Base-by-base conservation (phyloP, 2,888 invertebrate species). In the Cephalotes varians region DNA sequence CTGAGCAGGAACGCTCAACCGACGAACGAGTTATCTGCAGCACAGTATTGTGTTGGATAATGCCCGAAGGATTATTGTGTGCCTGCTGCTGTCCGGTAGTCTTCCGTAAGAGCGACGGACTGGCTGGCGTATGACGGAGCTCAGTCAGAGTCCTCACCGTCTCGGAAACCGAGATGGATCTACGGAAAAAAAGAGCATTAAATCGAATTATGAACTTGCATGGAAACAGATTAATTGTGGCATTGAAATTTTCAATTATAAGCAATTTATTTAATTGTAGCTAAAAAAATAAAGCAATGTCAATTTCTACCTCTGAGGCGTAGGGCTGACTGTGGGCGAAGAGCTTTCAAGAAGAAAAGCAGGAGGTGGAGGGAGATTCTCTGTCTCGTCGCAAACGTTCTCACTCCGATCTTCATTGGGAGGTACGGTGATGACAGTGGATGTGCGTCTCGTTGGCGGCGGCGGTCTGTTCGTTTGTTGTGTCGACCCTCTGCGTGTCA, bases 91-190 rank as follows among this genome's bases (percentile, higher is more conserved):
- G 91, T 4, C 87, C 88, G 4, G 90, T 88, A 12, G 91, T 86
- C 73, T 94, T 94, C 9, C 97, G 96, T 37, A 97, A 95, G 6
- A 97, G 96, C 87, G 97, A 97, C 5, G 98, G 98, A 88, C 98
- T 98, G 2, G 98, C 98, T 0, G 98, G 98, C 91, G 97, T 98
- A 95, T 98, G 98, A 91, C 97, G 97, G 85, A 98, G 95, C 92
- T 98, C 98, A 0, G 98, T 98, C 81, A 98, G 95, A 58, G 97
- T 98, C 93, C 98, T 97, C 9, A 98, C 97, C 0, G 98, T 98
- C 94, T 98, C 98, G 0, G 98, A 98, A 25, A 98, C 98, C 91
- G 94, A 94, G 69, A 94, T 92, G 40, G 94, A 94, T 85, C 94
- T 94, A 81, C 4, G 86, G 31, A 58, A 44, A 51, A 54, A 44